A percentile compares a stretch with the other conserved stretches of the same genome.
phyloP scores from a whole-genome alignment of 2,113 vertebrate genomes.

The Toxostoma redivivum region DNA sequence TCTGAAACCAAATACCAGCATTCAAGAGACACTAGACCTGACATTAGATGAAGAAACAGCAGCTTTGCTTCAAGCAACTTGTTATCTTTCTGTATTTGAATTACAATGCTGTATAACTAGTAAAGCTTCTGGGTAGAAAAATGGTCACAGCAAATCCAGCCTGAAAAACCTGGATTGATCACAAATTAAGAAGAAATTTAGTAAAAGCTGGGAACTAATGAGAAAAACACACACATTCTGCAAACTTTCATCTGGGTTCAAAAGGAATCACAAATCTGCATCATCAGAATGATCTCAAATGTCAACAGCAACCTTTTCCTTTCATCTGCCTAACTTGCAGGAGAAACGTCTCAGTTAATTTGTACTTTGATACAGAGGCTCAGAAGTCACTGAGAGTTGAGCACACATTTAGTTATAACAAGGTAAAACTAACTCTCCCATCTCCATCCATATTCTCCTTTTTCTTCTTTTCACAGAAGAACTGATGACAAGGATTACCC shows the following conservation, averaged over 20 bases:
- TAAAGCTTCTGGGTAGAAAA: background rate
- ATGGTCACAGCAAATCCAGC: background rate
- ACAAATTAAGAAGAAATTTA: background rate
- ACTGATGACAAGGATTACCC: background rate
- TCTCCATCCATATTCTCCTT: background rate
- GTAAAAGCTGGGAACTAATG: background rate
- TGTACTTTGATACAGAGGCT: background rate
- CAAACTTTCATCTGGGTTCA: background rate
- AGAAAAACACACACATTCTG: background rate
- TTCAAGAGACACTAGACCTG: background rate
- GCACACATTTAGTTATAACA: background rate
- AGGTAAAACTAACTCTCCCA: background rate
- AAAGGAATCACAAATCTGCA: background rate
- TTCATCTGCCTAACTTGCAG: background rate
- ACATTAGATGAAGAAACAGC: background rate
- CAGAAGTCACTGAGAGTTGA: background rate
- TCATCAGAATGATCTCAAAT: background rate
- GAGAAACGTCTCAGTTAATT: background rate
- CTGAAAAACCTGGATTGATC: background rate
- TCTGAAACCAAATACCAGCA: background rate
- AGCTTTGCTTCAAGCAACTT: background rate
- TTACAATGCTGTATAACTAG: background rate
- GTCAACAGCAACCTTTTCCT: background rate
- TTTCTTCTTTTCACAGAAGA: background rate
- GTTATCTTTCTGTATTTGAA: background rate